Evolutionary conservation across 1,140 invertebrate genomes (phyloP), one percentile per base, ranked within the genome.

Genomic region (Euglossa dilemma): DNA sequence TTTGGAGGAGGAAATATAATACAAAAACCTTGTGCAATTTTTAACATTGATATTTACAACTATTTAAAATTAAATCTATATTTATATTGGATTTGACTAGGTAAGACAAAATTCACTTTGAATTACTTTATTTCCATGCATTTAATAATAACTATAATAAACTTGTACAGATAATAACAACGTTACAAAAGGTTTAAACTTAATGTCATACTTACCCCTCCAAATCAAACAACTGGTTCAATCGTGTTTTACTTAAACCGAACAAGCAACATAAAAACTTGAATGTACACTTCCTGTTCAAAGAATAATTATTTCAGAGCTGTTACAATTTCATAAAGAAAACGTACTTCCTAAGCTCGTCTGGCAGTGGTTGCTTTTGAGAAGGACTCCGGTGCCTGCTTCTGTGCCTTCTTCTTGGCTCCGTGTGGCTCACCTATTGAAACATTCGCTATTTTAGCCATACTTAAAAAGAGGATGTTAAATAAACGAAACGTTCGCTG

Each of bases 381-480:
- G 94, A 94, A 36, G 93, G 93, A 89, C 93, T 94, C 80, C 93
- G 85, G 76, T 94, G 94, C 83, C 93, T 93, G 80, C 94, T 94
- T 83, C 94, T 88, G 61, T 94, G 94, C 76, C 93, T 92, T 83
- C 93, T 92, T 86, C 93, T 90, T 6, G 94, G 93, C 43, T 94
- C 94, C 8, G 94, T 94, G 50, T 94, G 92, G 87, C 94, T 94
- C 9, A 94, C 93, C 93, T 94, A 52, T 20, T 23, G 20, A 47
- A 77, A 76, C 18, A 57, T 63, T 52, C 64, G 11, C 47, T 25
- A 11, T 8, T 52, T 71, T 69, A 71, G 23, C 28, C 36, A 14
- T 43, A 20, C 18, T 5, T 8, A 50, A 50, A 64, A n/a, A 16
- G 20, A 6, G 18, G n/a, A 28, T 14, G 14, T 1, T 23, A 16